A percentile compares a stretch with the other conserved stretches of the same genome.
phyloP scores from a whole-genome alignment of 1,140 invertebrate species.

The Acyrthosiphon pisum region DNA sequence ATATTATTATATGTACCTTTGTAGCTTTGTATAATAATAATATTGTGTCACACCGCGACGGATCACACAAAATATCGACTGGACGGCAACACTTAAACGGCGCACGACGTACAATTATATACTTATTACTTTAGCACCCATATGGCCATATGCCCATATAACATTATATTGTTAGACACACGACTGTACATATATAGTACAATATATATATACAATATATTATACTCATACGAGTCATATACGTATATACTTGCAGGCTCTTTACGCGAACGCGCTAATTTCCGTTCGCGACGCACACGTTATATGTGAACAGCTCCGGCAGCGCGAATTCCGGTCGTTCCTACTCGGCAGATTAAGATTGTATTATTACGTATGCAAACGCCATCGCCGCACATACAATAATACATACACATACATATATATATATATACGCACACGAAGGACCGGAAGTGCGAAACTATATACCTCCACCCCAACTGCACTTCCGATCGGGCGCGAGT shows the following conservation, averaged over 20 bases:
- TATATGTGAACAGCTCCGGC: background rate
- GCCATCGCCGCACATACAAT: background rate
- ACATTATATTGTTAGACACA: background rate
- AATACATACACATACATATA: background rate
- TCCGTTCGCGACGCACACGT: conserved; percentile 20
- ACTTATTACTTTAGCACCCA: background rate
- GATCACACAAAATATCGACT: too few species aligned
- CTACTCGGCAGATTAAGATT: conserved; percentile 20
- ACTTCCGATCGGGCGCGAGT: background rate
- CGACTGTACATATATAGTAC: background rate
- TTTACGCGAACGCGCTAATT: conserved; percentile 43
- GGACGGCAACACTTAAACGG: too few species aligned
- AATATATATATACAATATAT: too few species aligned
- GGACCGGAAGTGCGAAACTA: background rate
- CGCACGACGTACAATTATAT: background rate
- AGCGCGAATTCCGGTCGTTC: conserved; percentile 29
- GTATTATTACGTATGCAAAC: conserved; percentile 49
- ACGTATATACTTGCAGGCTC: background rate
- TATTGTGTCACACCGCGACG: too few species aligned
- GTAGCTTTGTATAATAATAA: too few species aligned
- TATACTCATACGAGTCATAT: background rate
- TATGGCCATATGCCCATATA: background rate
- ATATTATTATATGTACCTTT: too few species aligned
- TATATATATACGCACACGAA: background rate
- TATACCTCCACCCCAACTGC: background rate